Conservation (phyloP, 2,888 invertebrate genomes). For the Eupithecia inturbata region DNA sequence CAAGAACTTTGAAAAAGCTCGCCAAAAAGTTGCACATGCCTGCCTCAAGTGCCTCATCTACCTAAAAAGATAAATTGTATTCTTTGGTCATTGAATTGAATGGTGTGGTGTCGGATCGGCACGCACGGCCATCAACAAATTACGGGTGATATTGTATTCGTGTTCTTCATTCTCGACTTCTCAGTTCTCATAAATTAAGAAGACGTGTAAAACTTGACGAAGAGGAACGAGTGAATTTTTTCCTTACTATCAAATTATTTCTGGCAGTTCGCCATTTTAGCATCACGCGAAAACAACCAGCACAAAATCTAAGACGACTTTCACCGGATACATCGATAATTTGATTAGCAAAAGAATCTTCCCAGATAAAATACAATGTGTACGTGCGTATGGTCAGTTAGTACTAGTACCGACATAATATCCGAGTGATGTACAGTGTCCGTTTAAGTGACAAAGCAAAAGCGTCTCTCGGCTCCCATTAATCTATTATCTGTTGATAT, state of each 20-base stretch:
- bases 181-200: slow-evolving; percentile 47
- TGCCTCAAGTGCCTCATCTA: not conserved
- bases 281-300: slow-evolving; percentile 51
- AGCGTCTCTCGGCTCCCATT: slow-evolving; percentile 70
- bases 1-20: not conserved
- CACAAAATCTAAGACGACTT: slow-evolving; percentile 61
- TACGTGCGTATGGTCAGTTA: slow-evolving; percentile 71
- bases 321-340: slow-evolving; percentile 79
- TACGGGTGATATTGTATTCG: slow-evolving; percentile 45
- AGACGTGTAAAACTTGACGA: slow-evolving; percentile 64
- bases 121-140: slow-evolving; percentile 23
- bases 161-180: slow-evolving; percentile 58
- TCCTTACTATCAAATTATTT: slow-evolving; percentile 52
- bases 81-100: slow-evolving; percentile 30
- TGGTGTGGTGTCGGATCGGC: slow-evolving; percentile 21
- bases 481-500: slow-evolving; percentile 81
- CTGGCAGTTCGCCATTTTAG: slow-evolving; percentile 52
- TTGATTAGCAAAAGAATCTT: slow-evolving; percentile 72
- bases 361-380: slow-evolving; percentile 69
- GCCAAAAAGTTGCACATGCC: not conserved
- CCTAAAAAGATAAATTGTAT: slow-evolving; percentile 9
- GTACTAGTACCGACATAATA: slow-evolving; percentile 60
- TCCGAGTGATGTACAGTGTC: slow-evolving; percentile 74
- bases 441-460: slow-evolving; percentile 80
- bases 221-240: slow-evolving; percentile 58